Evolutionary conservation across 2,797 vertebrate species (phyloP), one percentile per base, ranked within the genome.

Genomic region (Petrocephalus schoutedeni): DNA sequence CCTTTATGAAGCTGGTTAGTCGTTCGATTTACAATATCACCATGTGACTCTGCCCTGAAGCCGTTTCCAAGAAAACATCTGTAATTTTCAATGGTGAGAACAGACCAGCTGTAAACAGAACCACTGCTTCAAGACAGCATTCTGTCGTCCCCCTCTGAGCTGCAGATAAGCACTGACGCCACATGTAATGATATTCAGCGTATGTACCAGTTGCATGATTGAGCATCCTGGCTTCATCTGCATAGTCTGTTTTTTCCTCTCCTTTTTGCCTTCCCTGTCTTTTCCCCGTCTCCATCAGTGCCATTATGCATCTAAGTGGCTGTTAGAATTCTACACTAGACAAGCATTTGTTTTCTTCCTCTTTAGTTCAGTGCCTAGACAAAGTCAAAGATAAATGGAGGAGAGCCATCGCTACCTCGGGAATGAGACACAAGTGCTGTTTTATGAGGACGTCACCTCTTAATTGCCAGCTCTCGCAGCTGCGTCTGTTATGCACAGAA

Each of bases 41-140:
- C 89, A 88, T 89, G 88, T 87, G 87, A 86, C 87, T 89, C 23
- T 89, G 87, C 91, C 91, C 90, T 57, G 74, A 59, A 85, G 91
- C 90, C 41, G 16, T 83, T 89, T 87, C 89, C 56, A 87, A 87
- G 56, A 89, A 85, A 89, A 84, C 89, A 88, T 88, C 58, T 87
- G 74, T 89, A 88, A 89, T 87, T 89, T 82, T 90, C 59, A 86
- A 58, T 28, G 7, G 28, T 61, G 32, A 56, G 28, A 85, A 59
- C 53, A 51, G 61, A 86, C 58, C 85, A 57, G 85, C 85, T 80
- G 64, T 57, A 80, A 71, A 85, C 36, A 36, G 6, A 61, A 87
- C 58, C 74, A 84, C 49, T 90, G 89, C 89, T 90, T 74, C 74
- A 91, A 89, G 89, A 41, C 88, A 16, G 61, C 88, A 86, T 91